phyloP scores from a whole-genome alignment of 2,113 vertebrate species.

The Alaudala cheleensis region DNA sequence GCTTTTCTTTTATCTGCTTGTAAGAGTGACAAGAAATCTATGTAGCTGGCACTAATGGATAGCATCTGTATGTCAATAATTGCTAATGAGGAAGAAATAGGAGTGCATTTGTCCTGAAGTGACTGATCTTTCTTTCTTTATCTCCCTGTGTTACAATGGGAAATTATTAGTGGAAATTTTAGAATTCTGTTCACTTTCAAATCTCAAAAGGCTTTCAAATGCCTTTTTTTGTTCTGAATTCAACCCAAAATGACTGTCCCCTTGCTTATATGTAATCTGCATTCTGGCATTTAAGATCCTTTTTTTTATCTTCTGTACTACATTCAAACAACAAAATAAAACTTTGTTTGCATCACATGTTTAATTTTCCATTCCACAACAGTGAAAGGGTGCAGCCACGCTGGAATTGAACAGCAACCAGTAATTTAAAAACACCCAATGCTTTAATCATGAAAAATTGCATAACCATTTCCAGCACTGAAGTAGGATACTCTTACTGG shows the following conservation, averaged over 20 bases:
- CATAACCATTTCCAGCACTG: background rate
- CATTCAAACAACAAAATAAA: background rate
- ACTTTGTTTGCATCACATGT: background rate
- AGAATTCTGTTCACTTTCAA: background rate
- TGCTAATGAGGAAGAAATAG: conserved; percentile 27
- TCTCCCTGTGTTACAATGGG: background rate
- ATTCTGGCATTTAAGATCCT: background rate
- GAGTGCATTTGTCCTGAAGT: conserved; percentile 4
- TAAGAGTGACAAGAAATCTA: conserved; percentile 54
- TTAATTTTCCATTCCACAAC: conserved; percentile 17
- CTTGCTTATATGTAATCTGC: background rate
- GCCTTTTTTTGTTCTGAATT: background rate
- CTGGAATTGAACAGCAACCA: background rate
- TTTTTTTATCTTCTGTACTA: background rate
- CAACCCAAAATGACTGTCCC: background rate
- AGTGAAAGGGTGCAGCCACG: background rate
- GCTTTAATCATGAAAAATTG: conserved; percentile 11
- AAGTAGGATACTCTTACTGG: background rate
- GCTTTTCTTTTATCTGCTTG: conserved; percentile 59
- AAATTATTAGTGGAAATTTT: conserved; percentile 1
- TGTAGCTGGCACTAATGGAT: conserved; percentile 59
- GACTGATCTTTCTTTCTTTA: conserved; percentile 17
- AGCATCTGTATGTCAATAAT: conserved; percentile 35
- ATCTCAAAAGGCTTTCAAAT: background rate
- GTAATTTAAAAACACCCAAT: background rate